Base-by-base conservation (phyloP, 2,113 vertebrate species). In the Tychaedon coryphoeus region DNA sequence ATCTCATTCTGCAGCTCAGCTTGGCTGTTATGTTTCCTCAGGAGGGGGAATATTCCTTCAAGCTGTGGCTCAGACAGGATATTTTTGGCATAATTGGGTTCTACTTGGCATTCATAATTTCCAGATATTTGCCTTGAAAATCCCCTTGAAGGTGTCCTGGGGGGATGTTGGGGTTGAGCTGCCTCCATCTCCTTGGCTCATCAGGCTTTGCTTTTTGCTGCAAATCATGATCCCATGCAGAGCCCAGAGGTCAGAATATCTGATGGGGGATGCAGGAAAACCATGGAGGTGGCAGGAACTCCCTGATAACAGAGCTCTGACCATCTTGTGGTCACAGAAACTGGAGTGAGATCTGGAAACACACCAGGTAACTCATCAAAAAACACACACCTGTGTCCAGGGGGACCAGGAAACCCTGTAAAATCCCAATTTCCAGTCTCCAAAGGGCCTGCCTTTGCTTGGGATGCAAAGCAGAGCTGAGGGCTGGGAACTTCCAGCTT, bases 321-420 rank as follows among this genome's bases (percentile, higher is more conserved):
- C 36, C 8, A 3, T 36, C 47, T 45, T 15, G 14, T 42, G 38
- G 42, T 28, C 47, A 64, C n/a, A 89, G 33, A 72, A 54, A 40
- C 1, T 15, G 45, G 7, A 7, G 17, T n/a, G 25, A 19, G 57
- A 14, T 17, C 47, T 75, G 67, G 31, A 83, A 89, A 72, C 6
- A 33, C n/a, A 45, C 5, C 6, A 29, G 16, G 36, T 48, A 74
- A 47, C 20, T 33, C 61, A 71, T 47, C 29, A 16, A 54, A 88
- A 70, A 60, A 38, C 36, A 38, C 31, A 28, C n/a, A 15, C 9
- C 38, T 0, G 0, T 16, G 24, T 76, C 54, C 5, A 10, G 26
- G 45, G 60, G 42, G 12, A 29, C 6, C 45, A 20, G 54, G 24
- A 26, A 33, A 16, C 23, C 65, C 22, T 11, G 34, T 26, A 12